Conservation (phyloP, 2,888 invertebrate species). For the Drosophila robusta region DNA sequence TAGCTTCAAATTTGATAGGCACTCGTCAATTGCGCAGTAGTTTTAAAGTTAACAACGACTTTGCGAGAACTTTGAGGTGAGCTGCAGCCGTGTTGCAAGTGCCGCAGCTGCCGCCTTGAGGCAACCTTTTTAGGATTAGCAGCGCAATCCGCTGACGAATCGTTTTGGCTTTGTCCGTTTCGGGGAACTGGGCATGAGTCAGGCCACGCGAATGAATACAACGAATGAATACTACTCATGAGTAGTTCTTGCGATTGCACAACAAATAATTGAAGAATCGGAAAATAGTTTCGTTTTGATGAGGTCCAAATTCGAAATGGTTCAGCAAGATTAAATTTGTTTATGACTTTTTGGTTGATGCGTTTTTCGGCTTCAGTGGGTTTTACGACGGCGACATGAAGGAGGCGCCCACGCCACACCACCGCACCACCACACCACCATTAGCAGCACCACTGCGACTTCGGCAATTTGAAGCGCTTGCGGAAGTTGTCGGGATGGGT, state of each 20-base stretch:
- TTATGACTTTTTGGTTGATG: constrained; percentile 66
- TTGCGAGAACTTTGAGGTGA: constrained; percentile 17
- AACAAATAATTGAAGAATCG: constrained; percentile 39
- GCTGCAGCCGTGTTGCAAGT: constrained; percentile 36
- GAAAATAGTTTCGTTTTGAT: constrained; percentile 25
- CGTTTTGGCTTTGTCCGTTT: constrained; percentile 20
- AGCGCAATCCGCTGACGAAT: constrained; percentile 18
- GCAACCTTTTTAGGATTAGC: constrained; percentile 57
- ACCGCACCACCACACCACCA: constrained; percentile 19
- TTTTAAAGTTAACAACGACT: constrained; percentile 13
- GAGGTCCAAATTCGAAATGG: constrained; percentile 40
- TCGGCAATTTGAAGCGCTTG: constrained; percentile 64
- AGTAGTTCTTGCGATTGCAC: constrained; percentile 41
- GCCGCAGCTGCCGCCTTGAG: constrained; percentile 56
- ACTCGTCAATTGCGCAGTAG: constrained; percentile 34
- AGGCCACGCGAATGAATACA: constrained; percentile 3
- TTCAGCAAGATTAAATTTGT: constrained; percentile 49
- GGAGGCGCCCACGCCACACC: constrained; percentile 55
- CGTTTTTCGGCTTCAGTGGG: constrained; percentile 76
- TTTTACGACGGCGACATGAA: constrained; percentile 59
- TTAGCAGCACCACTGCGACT: constrained; percentile 44
- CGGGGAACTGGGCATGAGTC: constrained; percentile 32
- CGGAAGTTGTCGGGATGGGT: constrained; percentile 66
- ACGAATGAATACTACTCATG: neutral
- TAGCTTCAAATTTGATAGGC: constrained; percentile 34